These are phyloP conservation scores for Petrocephalus zakoni DNA, from an alignment of 2,113 vertebrate species.

Conservation along the genomic window DNA sequence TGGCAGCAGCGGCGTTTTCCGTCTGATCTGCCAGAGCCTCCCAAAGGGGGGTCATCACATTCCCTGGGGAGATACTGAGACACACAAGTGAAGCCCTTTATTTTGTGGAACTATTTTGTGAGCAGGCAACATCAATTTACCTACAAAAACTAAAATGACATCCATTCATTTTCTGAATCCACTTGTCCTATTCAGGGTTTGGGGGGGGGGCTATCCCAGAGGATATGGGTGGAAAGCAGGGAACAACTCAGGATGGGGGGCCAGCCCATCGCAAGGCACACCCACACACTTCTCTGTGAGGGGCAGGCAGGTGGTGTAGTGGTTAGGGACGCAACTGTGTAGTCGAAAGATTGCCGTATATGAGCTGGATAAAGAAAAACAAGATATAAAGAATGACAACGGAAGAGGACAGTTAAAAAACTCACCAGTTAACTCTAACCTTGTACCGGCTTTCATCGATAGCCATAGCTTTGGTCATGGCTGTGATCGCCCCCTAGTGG, in stretches of 20 bases:
- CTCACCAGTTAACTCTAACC: slow-evolving; percentile 76
- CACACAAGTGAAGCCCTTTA: not conserved
- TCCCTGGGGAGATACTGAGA: slow-evolving; percentile 70
- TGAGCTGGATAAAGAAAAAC: not conserved
- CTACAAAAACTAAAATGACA: not conserved
- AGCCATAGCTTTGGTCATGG: slow-evolving; percentile 79
- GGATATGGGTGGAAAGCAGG: not conserved
- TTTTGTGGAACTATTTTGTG: not conserved
- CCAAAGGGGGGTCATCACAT: slow-evolving; percentile 73
- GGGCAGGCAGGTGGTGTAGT: too few species aligned
- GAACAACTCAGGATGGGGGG: not conserved
- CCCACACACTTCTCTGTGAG: too few species aligned
- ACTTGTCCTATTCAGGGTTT: too few species aligned
- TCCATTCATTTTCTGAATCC: not conserved
- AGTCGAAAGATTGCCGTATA: too few species aligned
- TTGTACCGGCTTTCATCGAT: slow-evolving; percentile 70
- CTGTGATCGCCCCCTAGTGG: slow-evolving; percentile 68
- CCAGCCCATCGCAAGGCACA: too few species aligned
- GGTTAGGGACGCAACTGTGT: too few species aligned
- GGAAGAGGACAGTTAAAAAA: not conserved
- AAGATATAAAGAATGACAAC: not conserved
- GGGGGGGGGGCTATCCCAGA: too few species aligned
- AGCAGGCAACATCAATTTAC: not conserved
- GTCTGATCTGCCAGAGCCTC: slow-evolving; percentile 54
- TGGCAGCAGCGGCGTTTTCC: slow-evolving; percentile 40